These are phyloP conservation scores for Phalera bucephala DNA, from an alignment of 2,888 invertebrate genomes.

Conservation along the genomic window DNA sequence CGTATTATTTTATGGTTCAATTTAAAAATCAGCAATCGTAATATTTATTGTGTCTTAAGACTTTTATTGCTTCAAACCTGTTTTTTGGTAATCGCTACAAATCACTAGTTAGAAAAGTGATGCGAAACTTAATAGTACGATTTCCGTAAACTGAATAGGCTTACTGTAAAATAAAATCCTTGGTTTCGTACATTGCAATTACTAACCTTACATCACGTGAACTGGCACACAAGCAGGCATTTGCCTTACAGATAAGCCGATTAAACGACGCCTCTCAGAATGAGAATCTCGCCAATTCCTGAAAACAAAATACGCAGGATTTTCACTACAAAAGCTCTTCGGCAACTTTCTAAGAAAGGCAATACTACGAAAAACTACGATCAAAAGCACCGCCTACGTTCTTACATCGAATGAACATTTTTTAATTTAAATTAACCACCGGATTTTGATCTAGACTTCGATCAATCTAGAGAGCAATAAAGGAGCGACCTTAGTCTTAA, in stretches of 20 bases:
- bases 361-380: slow-evolving; percentile 7
- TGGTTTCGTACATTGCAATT: no score
- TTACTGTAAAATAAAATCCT: no score
- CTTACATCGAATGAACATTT: slow-evolving; percentile 12
- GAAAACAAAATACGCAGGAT: not conserved
- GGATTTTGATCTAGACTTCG: slow-evolving; percentile 24
- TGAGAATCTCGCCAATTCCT: not conserved
- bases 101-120: no score
- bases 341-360: slow-evolving; percentile 3
- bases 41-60: no score
- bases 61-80: no score
- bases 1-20: no score
- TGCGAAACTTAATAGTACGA: no score
- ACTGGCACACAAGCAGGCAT: not conserved
- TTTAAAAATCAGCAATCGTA: no score
- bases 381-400: slow-evolving; percentile 24
- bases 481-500: slow-evolving; percentile 6
- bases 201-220: not conserved
- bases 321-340: not conserved
- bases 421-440: slow-evolving; percentile 19
- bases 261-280: not conserved
- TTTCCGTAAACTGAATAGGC: no score
- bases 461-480: slow-evolving; percentile 23
- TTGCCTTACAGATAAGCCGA: not conserved
- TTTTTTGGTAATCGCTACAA: no score